Conservation (phyloP, 2,113 vertebrate species). For the Mixornis gularis region DNA sequence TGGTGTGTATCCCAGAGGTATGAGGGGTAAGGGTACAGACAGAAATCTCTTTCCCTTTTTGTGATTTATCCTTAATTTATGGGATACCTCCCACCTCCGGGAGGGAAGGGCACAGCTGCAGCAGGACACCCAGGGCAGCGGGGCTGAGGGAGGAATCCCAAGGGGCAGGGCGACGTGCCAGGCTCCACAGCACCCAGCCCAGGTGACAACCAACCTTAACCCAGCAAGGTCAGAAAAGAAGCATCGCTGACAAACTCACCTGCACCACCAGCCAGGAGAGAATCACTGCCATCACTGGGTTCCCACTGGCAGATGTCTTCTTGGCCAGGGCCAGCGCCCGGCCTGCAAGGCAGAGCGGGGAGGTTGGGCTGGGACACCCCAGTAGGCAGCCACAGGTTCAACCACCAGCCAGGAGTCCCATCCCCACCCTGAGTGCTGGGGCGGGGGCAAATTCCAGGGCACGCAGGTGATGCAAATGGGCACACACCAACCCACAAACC, state of each 20-base stretch:
- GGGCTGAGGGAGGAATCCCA: not conserved
- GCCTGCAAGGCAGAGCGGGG: slow-evolving; percentile 38
- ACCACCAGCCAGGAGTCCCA: not conserved
- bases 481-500: not conserved
- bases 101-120: not conserved
- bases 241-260: slow-evolving; percentile 41
- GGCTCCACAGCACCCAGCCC: not conserved
- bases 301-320: slow-evolving; percentile 80
- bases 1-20: accelerated
- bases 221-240: accelerated
- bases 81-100: not conserved
- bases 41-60: not conserved
- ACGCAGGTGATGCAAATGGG: not conserved
- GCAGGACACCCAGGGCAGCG: not conserved
- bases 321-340: slow-evolving; percentile 76
- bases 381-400: not conserved
- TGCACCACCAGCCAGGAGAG: slow-evolving; percentile 89
- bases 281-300: slow-evolving; percentile 86
- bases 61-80: not conserved
- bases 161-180: accelerated
- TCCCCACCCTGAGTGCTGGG: not conserved
- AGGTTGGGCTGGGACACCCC: not conserved
- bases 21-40: not conserved
- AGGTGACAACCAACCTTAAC: not conserved
- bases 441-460: not conserved